phyloP scores from a whole-genome alignment of 2,113 vertebrate genomes.

The Amblyopsis rosae region DNA sequence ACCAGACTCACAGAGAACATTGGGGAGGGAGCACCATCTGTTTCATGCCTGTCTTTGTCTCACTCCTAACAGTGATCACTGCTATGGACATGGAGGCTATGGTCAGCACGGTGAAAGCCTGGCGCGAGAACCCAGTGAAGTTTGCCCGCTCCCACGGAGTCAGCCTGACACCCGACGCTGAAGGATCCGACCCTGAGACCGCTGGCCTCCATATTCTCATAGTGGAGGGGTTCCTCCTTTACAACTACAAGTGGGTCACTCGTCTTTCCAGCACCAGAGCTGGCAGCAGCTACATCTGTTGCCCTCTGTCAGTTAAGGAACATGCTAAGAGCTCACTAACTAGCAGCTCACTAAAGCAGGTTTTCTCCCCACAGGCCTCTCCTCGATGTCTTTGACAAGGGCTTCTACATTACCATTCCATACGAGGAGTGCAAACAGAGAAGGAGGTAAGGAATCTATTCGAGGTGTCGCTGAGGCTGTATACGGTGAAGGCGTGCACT shows the following conservation, averaged over 20 bases:
- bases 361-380: slow-evolving; percentile 79
- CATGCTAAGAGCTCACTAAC: slow-evolving; percentile 18
- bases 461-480: not conserved
- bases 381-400: slow-evolving; percentile 83
- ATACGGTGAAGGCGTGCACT: not conserved
- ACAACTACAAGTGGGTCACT: slow-evolving; percentile 83
- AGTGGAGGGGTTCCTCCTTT: slow-evolving; percentile 94
- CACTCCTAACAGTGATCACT: slow-evolving; percentile 70
- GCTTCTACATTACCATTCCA: slow-evolving; percentile 91
- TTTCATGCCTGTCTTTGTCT: slow-evolving; percentile 33
- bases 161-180: slow-evolving; percentile 60
- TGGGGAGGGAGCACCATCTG: slow-evolving; percentile 12
- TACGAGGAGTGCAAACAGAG: slow-evolving; percentile 92
- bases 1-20: slow-evolving; percentile 48
- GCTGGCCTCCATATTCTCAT: slow-evolving; percentile 85
- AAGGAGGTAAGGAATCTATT: slow-evolving; percentile 81
- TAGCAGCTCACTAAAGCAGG: slow-evolving; percentile 26
- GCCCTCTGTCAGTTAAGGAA: not conserved
- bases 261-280: not conserved
- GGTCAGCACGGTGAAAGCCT: slow-evolving; percentile 78
- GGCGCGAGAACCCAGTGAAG: slow-evolving; percentile 82
- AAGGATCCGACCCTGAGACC: slow-evolving; percentile 58
- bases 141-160: slow-evolving; percentile 81
- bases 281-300: not conserved
- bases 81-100: slow-evolving; percentile 84